These are phyloP conservation scores for Mus spretus DNA, from an alignment of 2,797 vertebrate genomes.

Conservation along the genomic window DNA sequence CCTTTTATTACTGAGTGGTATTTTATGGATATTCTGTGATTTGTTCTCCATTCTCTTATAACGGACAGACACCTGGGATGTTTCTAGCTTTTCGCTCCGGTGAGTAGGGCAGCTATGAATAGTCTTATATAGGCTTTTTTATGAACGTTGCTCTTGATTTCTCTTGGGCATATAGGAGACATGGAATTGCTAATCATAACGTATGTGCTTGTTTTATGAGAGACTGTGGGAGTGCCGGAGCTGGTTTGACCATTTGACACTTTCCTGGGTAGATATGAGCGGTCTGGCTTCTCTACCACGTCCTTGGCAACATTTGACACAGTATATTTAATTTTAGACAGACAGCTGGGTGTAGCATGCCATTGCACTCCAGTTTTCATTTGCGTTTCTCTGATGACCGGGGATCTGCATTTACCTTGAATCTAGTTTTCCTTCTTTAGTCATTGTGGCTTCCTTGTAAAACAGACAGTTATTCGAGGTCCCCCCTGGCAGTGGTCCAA, in stretches of 20 bases:
- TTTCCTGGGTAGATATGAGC: not conserved
- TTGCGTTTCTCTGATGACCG: not conserved
- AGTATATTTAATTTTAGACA: not conserved
- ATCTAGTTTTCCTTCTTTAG: constrained; percentile 15
- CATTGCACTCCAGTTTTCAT: not conserved
- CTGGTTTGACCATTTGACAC: not conserved
- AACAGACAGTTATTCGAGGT: not conserved
- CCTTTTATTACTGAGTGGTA: not conserved
- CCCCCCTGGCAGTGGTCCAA: not conserved
- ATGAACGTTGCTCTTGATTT: constrained; percentile 53
- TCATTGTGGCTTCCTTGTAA: not conserved
- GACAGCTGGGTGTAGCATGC: not conserved
- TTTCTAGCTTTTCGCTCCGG: not conserved
- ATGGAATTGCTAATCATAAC: not conserved
- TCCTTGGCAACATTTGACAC: not conserved
- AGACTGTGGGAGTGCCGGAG: not conserved
- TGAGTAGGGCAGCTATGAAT: not conserved
- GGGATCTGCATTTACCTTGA: not conserved
- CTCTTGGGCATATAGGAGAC: constrained; percentile 12
- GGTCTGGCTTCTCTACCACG: not conserved
- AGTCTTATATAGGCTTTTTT: constrained; percentile 18
- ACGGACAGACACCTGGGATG: not conserved
- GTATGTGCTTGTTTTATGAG: constrained; percentile 37
- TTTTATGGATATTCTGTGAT: not conserved
- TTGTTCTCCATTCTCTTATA: constrained; percentile 45